Percentiles rank a stretch among this genome's conserved stretches.
Conservation (phyloP, 2,888 invertebrate genomes). For the Caenorhabditis virilis region DNA sequence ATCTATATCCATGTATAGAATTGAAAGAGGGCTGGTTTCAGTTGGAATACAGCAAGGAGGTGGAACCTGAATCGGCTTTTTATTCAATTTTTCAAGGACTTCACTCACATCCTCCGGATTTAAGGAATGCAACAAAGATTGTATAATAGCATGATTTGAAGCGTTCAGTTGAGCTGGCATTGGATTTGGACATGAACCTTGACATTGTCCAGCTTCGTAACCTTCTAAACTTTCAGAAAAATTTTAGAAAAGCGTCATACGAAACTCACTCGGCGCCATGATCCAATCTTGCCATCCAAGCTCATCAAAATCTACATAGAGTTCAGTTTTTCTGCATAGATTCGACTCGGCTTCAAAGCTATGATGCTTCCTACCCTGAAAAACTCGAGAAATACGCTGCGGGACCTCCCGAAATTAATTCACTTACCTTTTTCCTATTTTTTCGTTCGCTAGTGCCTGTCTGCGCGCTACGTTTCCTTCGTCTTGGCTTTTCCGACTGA, state of each 20-base stretch:
- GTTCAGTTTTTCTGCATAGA: constrained; percentile 81
- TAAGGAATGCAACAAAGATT: constrained; percentile 91
- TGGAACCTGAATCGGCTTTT: constrained; percentile 76
- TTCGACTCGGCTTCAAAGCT: constrained; percentile 37
- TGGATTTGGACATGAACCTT: constrained; percentile 92
- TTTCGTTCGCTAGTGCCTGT: constrained; percentile 41
- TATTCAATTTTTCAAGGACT: neutral
- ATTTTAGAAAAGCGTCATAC: neutral
- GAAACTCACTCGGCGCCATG: constrained; percentile 60
- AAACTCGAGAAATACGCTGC: neutral
- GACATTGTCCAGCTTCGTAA: constrained; percentile 88
- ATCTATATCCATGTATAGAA: constrained; percentile 85
- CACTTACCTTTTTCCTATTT: constrained; percentile 37
- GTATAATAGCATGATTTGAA: constrained; percentile 97
- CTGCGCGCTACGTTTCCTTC: constrained; percentile 39
- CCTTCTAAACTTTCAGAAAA: constrained; percentile 50
- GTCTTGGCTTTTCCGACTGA: constrained; percentile 32
- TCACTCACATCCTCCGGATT: constrained; percentile 74
- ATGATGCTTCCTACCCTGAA: constrained; percentile 34
- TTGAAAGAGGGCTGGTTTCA: constrained; percentile 87
- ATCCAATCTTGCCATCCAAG: constrained; percentile 97
- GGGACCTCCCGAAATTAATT: neutral
- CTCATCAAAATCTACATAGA: constrained; percentile 92
- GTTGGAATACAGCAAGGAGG: constrained; percentile 97
- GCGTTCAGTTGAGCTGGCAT: constrained; percentile 90